A percentile compares a stretch with the other conserved stretches of the same genome.
Conservation (phyloP, 2,113 vertebrate species). For the Buteo buteo region DNA sequence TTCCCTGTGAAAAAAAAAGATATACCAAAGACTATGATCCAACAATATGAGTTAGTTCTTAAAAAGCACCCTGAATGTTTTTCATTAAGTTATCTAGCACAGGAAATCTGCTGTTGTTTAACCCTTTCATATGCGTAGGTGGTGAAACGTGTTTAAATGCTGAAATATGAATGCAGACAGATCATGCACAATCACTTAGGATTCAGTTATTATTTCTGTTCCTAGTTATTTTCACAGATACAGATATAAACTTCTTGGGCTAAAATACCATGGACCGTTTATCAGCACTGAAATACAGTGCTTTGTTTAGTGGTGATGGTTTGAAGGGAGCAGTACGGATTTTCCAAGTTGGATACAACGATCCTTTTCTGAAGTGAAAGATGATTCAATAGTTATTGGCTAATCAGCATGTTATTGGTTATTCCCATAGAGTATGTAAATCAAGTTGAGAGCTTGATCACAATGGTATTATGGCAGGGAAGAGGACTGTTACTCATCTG, state of each 20-base stretch:
- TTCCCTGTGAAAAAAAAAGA: not conserved
- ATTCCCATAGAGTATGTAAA: not conserved
- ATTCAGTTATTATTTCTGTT: not conserved
- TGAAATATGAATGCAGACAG: not conserved
- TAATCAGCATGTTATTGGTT: not conserved
- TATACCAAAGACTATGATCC: not conserved
- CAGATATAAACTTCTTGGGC: not conserved
- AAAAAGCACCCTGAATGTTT: constrained; percentile 18
- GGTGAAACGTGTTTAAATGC: not conserved
- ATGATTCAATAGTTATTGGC: not conserved
- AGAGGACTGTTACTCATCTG: not conserved
- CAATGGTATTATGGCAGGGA: not conserved
- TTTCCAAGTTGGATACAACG: not conserved
- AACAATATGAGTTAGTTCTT: not conserved
- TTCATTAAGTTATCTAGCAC: constrained; percentile 11
- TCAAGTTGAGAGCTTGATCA: not conserved
- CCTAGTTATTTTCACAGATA: not conserved
- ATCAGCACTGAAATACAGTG: fast-evolving
- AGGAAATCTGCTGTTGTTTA: constrained; percentile 3
- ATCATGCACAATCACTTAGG: not conserved
- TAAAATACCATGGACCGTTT: not conserved
- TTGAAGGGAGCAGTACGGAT: not conserved
- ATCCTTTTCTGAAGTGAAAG: not conserved
- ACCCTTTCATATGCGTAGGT: not conserved
- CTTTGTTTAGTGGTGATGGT: not conserved